Evolutionary conservation across 2,113 vertebrate species (phyloP), one percentile per base, ranked within the genome.

Genomic region (Myotis yumanensis): DNA sequence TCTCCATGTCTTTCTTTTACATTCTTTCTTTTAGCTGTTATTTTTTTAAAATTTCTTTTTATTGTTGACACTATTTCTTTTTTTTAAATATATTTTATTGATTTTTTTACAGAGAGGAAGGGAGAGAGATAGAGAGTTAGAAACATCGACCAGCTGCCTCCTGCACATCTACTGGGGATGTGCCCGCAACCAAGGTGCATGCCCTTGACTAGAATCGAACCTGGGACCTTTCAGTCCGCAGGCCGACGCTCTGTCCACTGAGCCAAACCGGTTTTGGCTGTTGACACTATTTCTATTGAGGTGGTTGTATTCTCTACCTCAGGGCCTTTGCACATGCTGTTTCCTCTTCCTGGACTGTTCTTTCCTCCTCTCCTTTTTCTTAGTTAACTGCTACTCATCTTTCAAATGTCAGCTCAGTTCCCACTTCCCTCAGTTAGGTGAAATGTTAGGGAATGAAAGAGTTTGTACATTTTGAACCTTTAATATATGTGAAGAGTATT

Each of bases 401-500:
- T 89, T 80, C 72, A 80, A 52, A 32, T 30, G 40, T 81, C 59
- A 89, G 51, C 37, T 84, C 10, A 81, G 37, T 9, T 69, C 40
- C 54, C 20, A 46, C 11, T 71, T 69, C 51, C 25, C 5, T 11
- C 20, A 17, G 54, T 6, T 5, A 30, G 15, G 32, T 51, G 25
- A 92, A 89, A 12, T 76, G 28, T 75, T 75, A 79, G 75, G 68
- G 91, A 96, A 72, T 59, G 23, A 25, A 69, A 80, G 12, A 46
- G 5, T 90, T 85, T 68, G 11, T 75, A 6, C 37, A 11, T 93
- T 93, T 96, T 91, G 81, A 94, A 76, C 10, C 8, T 82, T 83
- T 52, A 79, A 64, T 87, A 80, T 86, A 52, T 80, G 16, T 90
- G 35, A 92, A 90, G 48, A 81, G 5, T 84, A 40, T 35, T 95